These are phyloP conservation scores for Cynopterus brachyotis DNA, from an alignment of 2,113 vertebrate genomes.

Conservation along the genomic window DNA sequence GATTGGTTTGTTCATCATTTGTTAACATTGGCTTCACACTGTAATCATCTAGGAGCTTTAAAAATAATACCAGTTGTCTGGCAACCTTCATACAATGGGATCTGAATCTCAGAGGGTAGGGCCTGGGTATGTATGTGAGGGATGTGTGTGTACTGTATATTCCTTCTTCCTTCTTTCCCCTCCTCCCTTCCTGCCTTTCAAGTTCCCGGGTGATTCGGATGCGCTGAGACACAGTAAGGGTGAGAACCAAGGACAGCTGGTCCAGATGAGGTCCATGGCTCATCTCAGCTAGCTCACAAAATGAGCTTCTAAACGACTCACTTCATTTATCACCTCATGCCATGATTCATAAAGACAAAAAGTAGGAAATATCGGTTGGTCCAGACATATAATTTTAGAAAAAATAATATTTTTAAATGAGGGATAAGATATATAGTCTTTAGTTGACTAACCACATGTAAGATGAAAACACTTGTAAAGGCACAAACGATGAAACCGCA, in stretches of 20 bases:
- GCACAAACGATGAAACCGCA: neutral
- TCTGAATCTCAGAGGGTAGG: neutral
- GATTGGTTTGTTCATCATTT: neutral
- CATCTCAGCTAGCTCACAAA: neutral
- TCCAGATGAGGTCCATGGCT: neutral
- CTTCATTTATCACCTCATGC: neutral
- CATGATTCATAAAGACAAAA: neutral
- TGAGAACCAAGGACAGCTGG: neutral
- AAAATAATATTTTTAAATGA: neutral
- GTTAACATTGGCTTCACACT: neutral
- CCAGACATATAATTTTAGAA: neutral
- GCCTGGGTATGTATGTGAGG: neutral
- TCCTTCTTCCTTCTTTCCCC: neutral
- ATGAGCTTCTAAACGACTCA: neutral
- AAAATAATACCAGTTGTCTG: neutral
- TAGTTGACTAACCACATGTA: neutral
- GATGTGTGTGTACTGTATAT: neutral
- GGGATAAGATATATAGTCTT: neutral
- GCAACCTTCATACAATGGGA: neutral
- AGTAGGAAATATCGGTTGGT: neutral
- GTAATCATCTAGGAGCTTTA: neutral
- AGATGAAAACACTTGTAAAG: neutral
- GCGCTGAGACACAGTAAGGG: neutral
- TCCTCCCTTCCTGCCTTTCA: neutral
- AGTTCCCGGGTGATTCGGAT: neutral